These are phyloP conservation scores for Phaedon cochleariae DNA, from an alignment of 2,888 invertebrate species.

Conservation along the genomic window DNA sequence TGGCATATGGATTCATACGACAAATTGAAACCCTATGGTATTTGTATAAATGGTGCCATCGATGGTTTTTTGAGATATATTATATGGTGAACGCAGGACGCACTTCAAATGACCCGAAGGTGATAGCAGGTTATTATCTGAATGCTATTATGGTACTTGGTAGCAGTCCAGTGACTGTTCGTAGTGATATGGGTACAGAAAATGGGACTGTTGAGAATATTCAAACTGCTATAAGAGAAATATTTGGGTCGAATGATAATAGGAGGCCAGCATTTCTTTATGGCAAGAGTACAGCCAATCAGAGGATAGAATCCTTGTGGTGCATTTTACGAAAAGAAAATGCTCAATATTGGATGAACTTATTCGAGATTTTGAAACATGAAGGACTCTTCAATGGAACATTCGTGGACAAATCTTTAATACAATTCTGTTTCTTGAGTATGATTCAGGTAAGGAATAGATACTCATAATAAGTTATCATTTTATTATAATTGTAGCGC, in stretches of 20 bases:
- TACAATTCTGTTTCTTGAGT: too few species aligned
- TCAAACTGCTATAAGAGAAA: slow-evolving; percentile 22
- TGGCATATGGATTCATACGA: slow-evolving; percentile 36
- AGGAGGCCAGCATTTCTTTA: slow-evolving; percentile 22
- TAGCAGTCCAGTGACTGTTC: slow-evolving; percentile 28
- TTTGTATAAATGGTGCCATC: too few species aligned
- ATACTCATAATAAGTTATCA: too few species aligned
- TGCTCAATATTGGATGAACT: too few species aligned
- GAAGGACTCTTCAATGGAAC: slow-evolving; percentile 18
- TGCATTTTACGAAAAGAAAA: too few species aligned
- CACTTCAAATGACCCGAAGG: slow-evolving; percentile 30
- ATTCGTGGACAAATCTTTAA: slow-evolving; percentile 7
- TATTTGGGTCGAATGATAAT: slow-evolving; percentile 4
- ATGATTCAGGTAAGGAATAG: slow-evolving; percentile 14
- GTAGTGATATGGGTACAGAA: slow-evolving; percentile 39
- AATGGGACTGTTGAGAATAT: slow-evolving; percentile 29
- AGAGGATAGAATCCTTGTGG: slow-evolving; percentile 37
- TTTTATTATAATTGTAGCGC: too few species aligned
- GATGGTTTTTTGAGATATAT: slow-evolving; percentile 32
- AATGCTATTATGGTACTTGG: slow-evolving; percentile 15
- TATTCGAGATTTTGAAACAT: slow-evolving; percentile 22
- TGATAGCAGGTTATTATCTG: slow-evolving; percentile 33
- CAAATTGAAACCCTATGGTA: slow-evolving; percentile 33
- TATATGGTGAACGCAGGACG: slow-evolving; percentile 31
- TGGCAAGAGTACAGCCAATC: slow-evolving; percentile 31